Conservation (phyloP, 2,888 invertebrate genomes). For the Clanis bilineata region DNA sequence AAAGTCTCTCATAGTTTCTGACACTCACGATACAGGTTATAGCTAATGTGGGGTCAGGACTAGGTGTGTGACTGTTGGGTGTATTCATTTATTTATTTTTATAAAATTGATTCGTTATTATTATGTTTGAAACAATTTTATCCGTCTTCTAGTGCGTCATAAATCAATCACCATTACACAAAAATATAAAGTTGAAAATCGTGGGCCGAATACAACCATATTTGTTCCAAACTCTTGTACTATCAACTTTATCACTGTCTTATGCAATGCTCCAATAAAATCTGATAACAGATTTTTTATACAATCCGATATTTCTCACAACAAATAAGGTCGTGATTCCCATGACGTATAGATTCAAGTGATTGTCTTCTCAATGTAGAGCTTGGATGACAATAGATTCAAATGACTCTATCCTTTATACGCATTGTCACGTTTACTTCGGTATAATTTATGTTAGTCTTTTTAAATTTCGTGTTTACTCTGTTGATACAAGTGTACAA, state of each 20-base stretch:
- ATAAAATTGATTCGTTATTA: too few relatives aligned
- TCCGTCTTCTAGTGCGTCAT: neutral
- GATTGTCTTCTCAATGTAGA: constrained; percentile 46
- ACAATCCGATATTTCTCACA: constrained; percentile 10
- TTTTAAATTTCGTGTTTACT: constrained; percentile 48
- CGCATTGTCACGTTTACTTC: constrained; percentile 55
- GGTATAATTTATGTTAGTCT: constrained; percentile 64
- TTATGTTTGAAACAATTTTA: too few relatives aligned
- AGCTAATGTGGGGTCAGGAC: too few relatives aligned
- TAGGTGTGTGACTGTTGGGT: too few relatives aligned
- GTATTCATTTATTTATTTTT: too few relatives aligned
- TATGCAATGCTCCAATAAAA: neutral
- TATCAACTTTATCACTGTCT: constrained; percentile 74
- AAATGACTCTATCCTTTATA: constrained; percentile 74
- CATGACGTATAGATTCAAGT: constrained; percentile 21
- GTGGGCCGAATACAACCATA: constrained; percentile 50
- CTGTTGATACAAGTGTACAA: constrained; percentile 69
- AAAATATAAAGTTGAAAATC: constrained; percentile 26
- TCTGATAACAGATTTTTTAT: constrained; percentile 16
- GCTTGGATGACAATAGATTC: constrained; percentile 72
- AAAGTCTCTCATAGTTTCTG: too few relatives aligned
- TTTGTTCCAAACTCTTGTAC: constrained; percentile 72
- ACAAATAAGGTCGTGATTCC: constrained; percentile 37
- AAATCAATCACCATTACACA: constrained; percentile 1
- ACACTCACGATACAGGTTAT: too few relatives aligned